phyloP scores from a whole-genome alignment of 2,888 invertebrate genomes.

The Leptogaster cylindrica region DNA sequence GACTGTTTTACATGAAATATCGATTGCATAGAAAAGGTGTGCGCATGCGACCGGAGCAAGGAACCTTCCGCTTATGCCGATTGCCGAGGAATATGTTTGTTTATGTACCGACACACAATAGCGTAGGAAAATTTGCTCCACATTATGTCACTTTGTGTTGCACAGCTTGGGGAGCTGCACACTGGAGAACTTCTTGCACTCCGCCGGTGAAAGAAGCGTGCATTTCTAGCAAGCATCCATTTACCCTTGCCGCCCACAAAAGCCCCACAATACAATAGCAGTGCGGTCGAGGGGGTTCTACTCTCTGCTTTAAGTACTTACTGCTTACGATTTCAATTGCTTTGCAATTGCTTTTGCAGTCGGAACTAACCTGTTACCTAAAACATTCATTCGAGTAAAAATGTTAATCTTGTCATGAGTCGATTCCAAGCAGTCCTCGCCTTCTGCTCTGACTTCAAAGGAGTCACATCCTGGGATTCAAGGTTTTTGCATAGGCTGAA shows the following conservation, averaged over 20 bases:
- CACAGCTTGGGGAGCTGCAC: not conserved
- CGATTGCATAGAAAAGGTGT: conserved; percentile 11
- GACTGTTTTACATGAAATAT: conserved; percentile 35
- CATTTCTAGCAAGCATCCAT: not conserved
- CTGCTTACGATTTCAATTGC: not conserved
- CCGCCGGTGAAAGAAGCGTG: not conserved
- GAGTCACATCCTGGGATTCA: conserved; percentile 12
- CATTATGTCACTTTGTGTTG: conserved; percentile 31
- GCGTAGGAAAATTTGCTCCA: conserved; percentile 13
- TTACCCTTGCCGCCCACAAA: not conserved
- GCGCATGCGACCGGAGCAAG: conserved; percentile 30
- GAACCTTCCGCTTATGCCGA: conserved; percentile 26
- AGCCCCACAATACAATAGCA: not conserved
- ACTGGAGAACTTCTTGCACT: not conserved
- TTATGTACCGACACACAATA: conserved; percentile 29
- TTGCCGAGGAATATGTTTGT: conserved; percentile 17
- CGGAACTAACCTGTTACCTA: conserved; percentile 1
- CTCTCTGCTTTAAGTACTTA: not conserved
- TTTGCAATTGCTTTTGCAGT: not conserved
- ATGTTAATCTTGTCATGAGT: not conserved
- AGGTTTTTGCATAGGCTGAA: not conserved
- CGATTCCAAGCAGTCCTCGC: not conserved
- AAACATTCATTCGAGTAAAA: conserved; percentile 1
- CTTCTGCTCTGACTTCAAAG: not conserved
- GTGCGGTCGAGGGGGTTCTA: conserved; percentile 22